Evolutionary conservation across 2,888 invertebrate species (phyloP).

Genomic region (Erebia epiphron): DNA sequence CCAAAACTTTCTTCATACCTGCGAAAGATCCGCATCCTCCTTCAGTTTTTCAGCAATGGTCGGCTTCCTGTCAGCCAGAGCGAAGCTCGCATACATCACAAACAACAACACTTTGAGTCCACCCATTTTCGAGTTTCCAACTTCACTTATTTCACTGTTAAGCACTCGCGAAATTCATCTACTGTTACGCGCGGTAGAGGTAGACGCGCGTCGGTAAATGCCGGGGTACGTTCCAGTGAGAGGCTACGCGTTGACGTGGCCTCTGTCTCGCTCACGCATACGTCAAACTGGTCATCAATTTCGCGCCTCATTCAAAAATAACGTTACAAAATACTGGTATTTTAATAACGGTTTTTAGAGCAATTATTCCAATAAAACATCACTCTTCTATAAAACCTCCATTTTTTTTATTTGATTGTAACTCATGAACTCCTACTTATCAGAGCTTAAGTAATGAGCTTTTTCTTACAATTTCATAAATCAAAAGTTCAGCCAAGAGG

Average conservation of each 20-base stretch:
- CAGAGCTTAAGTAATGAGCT: no score
- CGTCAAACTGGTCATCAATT: constrained; percentile 58
- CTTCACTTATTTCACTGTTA: constrained; percentile 57
- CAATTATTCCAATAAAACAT: no score
- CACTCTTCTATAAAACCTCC: no score
- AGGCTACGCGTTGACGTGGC: constrained; percentile 55
- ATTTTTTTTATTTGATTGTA: no score
- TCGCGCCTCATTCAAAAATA: constrained; percentile 59
- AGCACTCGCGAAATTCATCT: constrained; percentile 69
- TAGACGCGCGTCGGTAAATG: constrained; percentile 67
- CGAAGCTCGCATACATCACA: constrained; percentile 64
- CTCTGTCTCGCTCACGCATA: constrained; percentile 58
- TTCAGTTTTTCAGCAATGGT: constrained; percentile 85
- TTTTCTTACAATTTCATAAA: no score
- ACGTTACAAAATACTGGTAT: constrained; percentile 34
- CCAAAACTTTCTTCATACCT: constrained; percentile 68
- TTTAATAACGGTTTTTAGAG: neutral
- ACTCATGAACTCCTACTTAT: no score
- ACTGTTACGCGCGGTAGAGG: constrained; percentile 53
- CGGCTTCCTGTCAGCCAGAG: constrained; percentile 66
- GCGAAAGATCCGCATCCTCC: constrained; percentile 86
- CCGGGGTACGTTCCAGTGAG: constrained; percentile 52
- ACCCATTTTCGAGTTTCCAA: constrained; percentile 54
- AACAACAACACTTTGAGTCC: constrained; percentile 68
- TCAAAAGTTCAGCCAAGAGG: no score